Conservation (phyloP, 2,888 invertebrate species). For the Galerucella calmariensis region DNA sequence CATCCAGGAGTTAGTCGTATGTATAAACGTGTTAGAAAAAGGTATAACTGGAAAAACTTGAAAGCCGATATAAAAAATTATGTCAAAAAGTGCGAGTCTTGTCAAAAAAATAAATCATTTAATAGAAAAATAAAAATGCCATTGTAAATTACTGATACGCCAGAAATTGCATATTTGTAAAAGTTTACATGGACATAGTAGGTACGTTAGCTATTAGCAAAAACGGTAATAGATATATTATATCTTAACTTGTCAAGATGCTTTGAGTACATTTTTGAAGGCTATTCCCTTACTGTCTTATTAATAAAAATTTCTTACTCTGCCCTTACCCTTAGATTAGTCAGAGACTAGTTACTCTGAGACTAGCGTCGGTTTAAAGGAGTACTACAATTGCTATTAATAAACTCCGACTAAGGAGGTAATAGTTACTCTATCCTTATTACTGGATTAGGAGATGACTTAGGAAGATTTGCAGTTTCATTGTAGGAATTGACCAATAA, state of each 20-base stretch:
- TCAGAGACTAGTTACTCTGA: too few relatives aligned
- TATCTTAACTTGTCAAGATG: conserved; percentile 51
- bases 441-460: too few relatives aligned
- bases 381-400: too few relatives aligned
- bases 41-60: conserved; percentile 49
- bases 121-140: conserved; percentile 9
- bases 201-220: conserved; percentile 46
- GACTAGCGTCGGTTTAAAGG: too few relatives aligned
- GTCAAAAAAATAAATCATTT: conserved; percentile 35
- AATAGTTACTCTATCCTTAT: too few relatives aligned
- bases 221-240: conserved; percentile 48
- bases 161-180: conserved; percentile 43
- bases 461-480: too few relatives aligned
- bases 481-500: too few relatives aligned
- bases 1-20: conserved; percentile 52
- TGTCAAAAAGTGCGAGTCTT: conserved; percentile 45
- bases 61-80: conserved; percentile 44
- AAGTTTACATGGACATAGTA: conserved; percentile 50
- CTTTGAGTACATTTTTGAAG: conserved; percentile 51
- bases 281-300: conserved; percentile 51
- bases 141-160: conserved; percentile 9
- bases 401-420: too few relatives aligned
- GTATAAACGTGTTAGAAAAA: conserved; percentile 37
- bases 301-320: too few relatives aligned
- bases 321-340: too few relatives aligned